Percentiles rank a stretch among this genome's conserved stretches.
phyloP scores from a whole-genome alignment of 2,797 vertebrate genomes.

The Sorex maritimensis region DNA sequence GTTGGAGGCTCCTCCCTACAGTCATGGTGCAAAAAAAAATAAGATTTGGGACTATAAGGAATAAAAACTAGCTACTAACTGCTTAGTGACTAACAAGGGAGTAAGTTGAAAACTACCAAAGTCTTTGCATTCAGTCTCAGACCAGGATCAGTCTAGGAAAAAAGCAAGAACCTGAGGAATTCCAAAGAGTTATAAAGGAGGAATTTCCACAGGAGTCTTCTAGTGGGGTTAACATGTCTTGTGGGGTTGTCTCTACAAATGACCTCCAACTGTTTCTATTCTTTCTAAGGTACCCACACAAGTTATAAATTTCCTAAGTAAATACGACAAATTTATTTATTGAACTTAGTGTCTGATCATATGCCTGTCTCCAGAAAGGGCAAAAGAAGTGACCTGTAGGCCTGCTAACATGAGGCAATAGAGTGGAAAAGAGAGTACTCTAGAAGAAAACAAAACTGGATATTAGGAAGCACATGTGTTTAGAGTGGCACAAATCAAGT shows the following conservation, averaged over 20 bases:
- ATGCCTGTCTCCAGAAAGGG: background rate
- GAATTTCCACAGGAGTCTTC: background rate
- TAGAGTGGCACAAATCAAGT: background rate
- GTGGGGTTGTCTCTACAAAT: background rate
- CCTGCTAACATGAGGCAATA: background rate
- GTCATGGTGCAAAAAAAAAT: background rate
- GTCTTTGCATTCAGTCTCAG: constrained; percentile 23
- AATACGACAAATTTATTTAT: background rate
- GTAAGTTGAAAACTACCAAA: background rate
- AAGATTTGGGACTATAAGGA: background rate
- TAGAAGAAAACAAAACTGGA: background rate
- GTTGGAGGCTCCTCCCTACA: background rate
- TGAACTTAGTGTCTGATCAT: constrained; percentile 15
- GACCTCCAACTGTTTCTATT: background rate
- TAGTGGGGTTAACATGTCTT: background rate
- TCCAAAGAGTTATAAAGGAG: background rate
- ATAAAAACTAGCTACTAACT: constrained; percentile 15
- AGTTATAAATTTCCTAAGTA: background rate
- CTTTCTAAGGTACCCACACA: background rate
- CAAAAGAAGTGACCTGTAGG: background rate
- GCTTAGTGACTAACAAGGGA: background rate
- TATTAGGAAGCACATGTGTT: background rate
- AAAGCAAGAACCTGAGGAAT: background rate
- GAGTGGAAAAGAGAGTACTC: background rate
- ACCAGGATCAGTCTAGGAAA: background rate